Percentiles rank a stretch among this genome's conserved stretches.
Evolutionary conservation across 2,797 vertebrate species (phyloP).

Genomic region (Acanthornis magna): DNA sequence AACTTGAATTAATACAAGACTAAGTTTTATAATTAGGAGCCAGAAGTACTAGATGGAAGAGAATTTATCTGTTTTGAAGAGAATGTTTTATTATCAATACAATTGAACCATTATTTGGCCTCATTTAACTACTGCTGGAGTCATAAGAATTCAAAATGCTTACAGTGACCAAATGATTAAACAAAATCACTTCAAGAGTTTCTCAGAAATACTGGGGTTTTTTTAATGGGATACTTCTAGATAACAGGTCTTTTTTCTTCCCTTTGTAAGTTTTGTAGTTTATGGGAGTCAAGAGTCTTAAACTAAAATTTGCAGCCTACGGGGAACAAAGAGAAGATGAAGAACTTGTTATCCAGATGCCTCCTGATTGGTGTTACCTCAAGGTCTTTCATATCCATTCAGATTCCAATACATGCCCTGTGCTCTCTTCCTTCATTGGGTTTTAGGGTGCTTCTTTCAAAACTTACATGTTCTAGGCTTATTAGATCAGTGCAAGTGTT

Average conservation of each 20-base stretch:
- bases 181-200: not conserved
- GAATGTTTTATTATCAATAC: not conserved
- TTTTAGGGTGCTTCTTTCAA: not conserved
- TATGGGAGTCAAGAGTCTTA: not conserved
- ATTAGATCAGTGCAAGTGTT: not conserved
- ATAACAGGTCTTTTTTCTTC: not conserved
- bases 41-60: not conserved
- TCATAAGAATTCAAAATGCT: not conserved
- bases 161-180: not conserved
- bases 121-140: not conserved
- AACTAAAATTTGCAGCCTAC: not conserved
- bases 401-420: rapidly evolving
- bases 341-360: not conserved
- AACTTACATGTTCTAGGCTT: not conserved
- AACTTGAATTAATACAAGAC: not conserved
- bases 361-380: not conserved
- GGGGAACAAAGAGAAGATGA: not conserved
- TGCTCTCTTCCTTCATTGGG: not conserved
- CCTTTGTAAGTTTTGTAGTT: not conserved
- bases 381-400: not conserved
- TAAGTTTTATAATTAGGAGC: not conserved
- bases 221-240: not conserved
- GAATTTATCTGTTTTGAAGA: not conserved
- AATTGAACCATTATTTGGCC: not conserved
- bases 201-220: not conserved